These are phyloP conservation scores for Drosophila birchii DNA, from an alignment of 2,888 invertebrate species.

Conservation along the genomic window DNA sequence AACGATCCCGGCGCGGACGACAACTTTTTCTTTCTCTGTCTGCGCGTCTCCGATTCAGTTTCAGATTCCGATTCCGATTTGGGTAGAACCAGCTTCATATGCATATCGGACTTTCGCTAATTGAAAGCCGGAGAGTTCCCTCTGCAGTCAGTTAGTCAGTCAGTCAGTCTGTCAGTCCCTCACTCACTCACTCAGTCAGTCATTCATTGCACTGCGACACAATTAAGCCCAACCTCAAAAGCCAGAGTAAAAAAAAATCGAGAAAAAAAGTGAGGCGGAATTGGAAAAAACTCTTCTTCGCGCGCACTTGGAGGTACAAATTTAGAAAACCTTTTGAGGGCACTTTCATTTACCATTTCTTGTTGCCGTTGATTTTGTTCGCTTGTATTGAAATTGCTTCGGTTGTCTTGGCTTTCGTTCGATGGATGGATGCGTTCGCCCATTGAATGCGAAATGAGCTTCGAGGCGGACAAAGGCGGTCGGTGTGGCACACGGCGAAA, in stretches of 20 bases:
- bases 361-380: constrained; percentile 45
- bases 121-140: constrained; percentile 61
- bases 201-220: constrained; percentile 74
- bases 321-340: constrained; percentile 82
- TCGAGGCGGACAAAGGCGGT: constrained; percentile 35
- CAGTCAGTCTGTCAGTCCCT: constrained; percentile 1
- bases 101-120: constrained; percentile 74
- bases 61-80: constrained; percentile 9
- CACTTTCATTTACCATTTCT: constrained; percentile 80
- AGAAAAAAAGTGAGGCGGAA: constrained; percentile 18
- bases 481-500: constrained; percentile 11
- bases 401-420: constrained; percentile 73
- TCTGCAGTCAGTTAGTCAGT: constrained; percentile 26
- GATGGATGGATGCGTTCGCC: constrained; percentile 77
- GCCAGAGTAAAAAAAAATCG: constrained; percentile 23
- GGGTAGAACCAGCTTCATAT: constrained; percentile 63
- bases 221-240: constrained; percentile 67
- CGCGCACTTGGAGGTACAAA: constrained; percentile 64
- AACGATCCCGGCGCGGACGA: constrained; percentile 43
- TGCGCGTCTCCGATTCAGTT: neutral
- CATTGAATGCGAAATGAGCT: constrained; percentile 75
- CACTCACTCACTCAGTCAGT: constrained; percentile 30
- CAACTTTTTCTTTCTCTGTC: constrained; percentile 70
- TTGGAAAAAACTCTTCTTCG: constrained; percentile 49
- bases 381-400: constrained; percentile 77